phyloP scores from a whole-genome alignment of 2,797 vertebrate genomes.

The Enteromius fasciolatus region DNA sequence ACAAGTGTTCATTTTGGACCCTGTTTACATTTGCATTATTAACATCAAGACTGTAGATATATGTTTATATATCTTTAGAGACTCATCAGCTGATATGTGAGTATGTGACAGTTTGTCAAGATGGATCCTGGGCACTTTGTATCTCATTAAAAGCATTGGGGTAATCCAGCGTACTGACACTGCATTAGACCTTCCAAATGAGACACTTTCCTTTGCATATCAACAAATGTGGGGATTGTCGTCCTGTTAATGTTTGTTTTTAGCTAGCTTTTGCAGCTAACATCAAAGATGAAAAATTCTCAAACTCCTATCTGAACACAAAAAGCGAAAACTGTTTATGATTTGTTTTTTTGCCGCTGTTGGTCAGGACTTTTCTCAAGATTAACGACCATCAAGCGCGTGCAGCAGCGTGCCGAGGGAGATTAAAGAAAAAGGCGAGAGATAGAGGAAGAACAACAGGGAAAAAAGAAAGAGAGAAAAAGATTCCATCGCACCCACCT shows the following conservation, averaged over 20 bases:
- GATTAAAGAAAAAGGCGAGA: slow-evolving; percentile 62
- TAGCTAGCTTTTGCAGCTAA: slow-evolving; percentile 77
- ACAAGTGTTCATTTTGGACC: slow-evolving; percentile 40
- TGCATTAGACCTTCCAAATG: slow-evolving; percentile 52
- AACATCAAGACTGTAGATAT: not conserved
- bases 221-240: slow-evolving; percentile 63
- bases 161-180: slow-evolving; percentile 62
- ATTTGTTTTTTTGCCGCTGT: slow-evolving; percentile 56
- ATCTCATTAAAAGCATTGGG: slow-evolving; percentile 71
- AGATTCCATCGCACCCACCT: slow-evolving; percentile 63
- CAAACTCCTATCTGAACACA: slow-evolving; percentile 59
- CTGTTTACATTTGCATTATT: slow-evolving; percentile 14
- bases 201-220: slow-evolving; percentile 47
- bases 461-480: slow-evolving; percentile 55
- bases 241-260: slow-evolving; percentile 64
- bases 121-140: slow-evolving; percentile 59
- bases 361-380: slow-evolving; percentile 63
- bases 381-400: slow-evolving; percentile 57
- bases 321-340: slow-evolving; percentile 57
- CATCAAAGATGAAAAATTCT: slow-evolving; percentile 86
- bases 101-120: slow-evolving; percentile 39
- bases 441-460: slow-evolving; percentile 47
- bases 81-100: slow-evolving; percentile 35
- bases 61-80: slow-evolving; percentile 7
- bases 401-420: slow-evolving; percentile 60